Evolutionary conservation across 2,113 vertebrate genomes (phyloP).

Genomic region (Chroicocephalus ridibundus): DNA sequence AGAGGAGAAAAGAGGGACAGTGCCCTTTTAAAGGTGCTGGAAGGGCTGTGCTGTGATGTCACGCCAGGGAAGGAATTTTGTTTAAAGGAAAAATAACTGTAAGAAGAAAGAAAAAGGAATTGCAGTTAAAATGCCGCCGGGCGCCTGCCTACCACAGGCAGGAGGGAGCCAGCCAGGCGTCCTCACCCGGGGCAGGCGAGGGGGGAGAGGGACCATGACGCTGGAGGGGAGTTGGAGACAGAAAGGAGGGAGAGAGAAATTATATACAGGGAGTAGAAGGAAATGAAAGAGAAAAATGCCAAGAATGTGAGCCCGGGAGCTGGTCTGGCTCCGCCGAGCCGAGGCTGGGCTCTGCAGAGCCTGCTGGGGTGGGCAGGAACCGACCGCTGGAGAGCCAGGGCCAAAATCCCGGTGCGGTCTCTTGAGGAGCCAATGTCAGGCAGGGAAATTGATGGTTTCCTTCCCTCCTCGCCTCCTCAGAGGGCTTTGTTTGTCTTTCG

Average conservation of each 20-base stretch:
- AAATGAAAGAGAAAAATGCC: constrained; percentile 54
- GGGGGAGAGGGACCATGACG: not conserved
- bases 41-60: constrained; percentile 48
- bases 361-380: not conserved
- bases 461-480: not conserved
- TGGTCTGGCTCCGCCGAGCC: not conserved
- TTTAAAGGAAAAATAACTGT: constrained; percentile 35
- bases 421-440: not conserved
- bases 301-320: constrained; percentile 47
- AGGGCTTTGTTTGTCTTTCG: not conserved
- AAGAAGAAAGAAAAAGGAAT: constrained; percentile 42
- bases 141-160: not conserved
- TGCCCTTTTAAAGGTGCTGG: not conserved
- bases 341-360: not conserved
- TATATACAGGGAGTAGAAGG: constrained; percentile 40
- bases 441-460: not conserved
- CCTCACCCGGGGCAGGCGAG: not conserved
- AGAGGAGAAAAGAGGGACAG: not conserved
- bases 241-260: constrained; percentile 28
- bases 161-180: not conserved
- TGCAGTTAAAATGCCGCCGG: constrained; percentile 21
- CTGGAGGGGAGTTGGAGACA: not conserved
- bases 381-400: not conserved
- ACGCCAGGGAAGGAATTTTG: constrained; percentile 27
- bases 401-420: not conserved